Conservation (phyloP, 2,797 vertebrate genomes). For the Ctenopoma kingsleyae region DNA sequence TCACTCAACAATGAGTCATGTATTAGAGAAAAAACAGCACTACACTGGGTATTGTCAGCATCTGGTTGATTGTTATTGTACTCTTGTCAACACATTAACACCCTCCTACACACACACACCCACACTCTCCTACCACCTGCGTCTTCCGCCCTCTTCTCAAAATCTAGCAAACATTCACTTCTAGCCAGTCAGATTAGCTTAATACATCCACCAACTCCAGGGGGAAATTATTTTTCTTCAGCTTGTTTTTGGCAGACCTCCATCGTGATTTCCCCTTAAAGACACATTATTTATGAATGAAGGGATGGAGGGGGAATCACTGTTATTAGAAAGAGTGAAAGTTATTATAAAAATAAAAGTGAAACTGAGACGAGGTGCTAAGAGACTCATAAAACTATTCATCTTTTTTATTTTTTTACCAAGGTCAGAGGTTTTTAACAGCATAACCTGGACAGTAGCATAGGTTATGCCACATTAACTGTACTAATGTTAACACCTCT, state of each 20-base stretch:
- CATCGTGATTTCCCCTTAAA: slow-evolving; percentile 65
- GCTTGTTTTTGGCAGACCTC: slow-evolving; percentile 66
- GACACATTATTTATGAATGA: slow-evolving; percentile 71
- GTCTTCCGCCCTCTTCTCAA: slow-evolving; percentile 21
- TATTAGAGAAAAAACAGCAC: neutral
- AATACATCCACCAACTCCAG: slow-evolving; percentile 63
- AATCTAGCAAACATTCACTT: slow-evolving; percentile 51
- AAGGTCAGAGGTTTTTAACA: slow-evolving; percentile 49
- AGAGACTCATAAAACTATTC: slow-evolving; percentile 59
- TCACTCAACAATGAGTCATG: slow-evolving; percentile 23
- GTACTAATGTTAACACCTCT: slow-evolving; percentile 45
- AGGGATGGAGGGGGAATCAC: slow-evolving; percentile 44
- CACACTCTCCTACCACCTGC: slow-evolving; percentile 24
- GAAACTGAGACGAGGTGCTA: slow-evolving; percentile 18
- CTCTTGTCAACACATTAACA: slow-evolving; percentile 55
- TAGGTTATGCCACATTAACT: slow-evolving; percentile 21
- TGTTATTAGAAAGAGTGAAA: slow-evolving; percentile 65
- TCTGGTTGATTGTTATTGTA: slow-evolving; percentile 54
- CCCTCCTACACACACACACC: neutral
- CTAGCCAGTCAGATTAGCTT: slow-evolving; percentile 53
- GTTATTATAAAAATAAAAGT: slow-evolving; percentile 50
- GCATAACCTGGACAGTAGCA: slow-evolving; percentile 49
- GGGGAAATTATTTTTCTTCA: slow-evolving; percentile 72
- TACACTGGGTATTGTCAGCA: slow-evolving; percentile 26
- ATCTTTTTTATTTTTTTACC: slow-evolving; percentile 26